Base-by-base conservation (phyloP, 1,140 invertebrate species). In the Mya arenaria region DNA sequence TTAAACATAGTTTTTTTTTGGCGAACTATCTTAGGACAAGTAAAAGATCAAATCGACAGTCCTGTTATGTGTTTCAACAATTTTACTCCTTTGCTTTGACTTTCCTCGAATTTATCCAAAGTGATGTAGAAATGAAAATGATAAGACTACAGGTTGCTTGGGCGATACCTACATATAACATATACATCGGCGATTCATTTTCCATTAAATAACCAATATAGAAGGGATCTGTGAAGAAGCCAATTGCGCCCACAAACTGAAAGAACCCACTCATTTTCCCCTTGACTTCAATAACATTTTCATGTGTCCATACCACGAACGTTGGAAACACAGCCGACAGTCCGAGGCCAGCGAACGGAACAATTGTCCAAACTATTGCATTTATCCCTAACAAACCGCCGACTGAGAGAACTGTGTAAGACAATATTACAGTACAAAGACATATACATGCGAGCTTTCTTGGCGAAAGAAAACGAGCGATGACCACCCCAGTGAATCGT, bases 291-390 rank as follows among this genome's bases (percentile, higher is more conserved):
- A 69, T 28, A 4, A 69, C 65, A 44, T 69, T 44, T 44, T 69
- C 41, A 44, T 69, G 37, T 25, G 65, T 69, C 65, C 65, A 69
- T 17, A 69, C 65, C n/a, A 69, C 15, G 32, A 69, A 69, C 48
- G 65, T 44, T 6, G 65, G 37, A 44, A 44, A 69, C n/a, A 1
- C 5, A 6, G 25, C 34, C 17, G 65, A 69, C 34, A 69, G 23
- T 44, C 37, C 36, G 15, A 44, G 6, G 32, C 65, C 39, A 30
- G 48, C 48, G 41, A 48, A 23, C 5, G 65, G 65, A 44, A 36
- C 36, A 30, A 69, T 44, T 44, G 41, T 30, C 65, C 65, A 69
- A 44, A 69, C 25, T 19, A 69, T 15, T 25, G 30, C 65, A 23
- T 30, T 10, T 41, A 69, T 6, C 17, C 48, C 28, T 13, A 36